Evolutionary conservation across 2,113 vertebrate genomes (phyloP).

Genomic region (Craseonycteris thonglongyai): DNA sequence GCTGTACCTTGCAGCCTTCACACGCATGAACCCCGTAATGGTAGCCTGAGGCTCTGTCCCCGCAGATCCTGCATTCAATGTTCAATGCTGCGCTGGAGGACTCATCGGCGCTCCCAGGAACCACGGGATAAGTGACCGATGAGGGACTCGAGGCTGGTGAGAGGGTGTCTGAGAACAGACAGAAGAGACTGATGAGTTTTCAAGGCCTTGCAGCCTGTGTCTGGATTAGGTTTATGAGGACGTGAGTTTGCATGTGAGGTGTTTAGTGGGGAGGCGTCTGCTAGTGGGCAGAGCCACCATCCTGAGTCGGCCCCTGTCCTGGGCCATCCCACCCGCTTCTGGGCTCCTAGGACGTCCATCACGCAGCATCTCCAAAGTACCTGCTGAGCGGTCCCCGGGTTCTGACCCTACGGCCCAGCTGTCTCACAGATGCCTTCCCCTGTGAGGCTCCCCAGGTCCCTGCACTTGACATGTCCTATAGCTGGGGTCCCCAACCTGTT

Average conservation of each 20-base stretch:
- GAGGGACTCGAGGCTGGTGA: slow-evolving; percentile 94
- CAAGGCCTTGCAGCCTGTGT: fast-evolving
- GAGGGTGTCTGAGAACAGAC: slow-evolving; percentile 83
- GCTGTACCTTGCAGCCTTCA: slow-evolving; percentile 96
- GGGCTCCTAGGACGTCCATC: fast-evolving
- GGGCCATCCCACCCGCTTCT: background rate
- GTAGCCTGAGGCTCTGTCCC: slow-evolving; percentile 96
- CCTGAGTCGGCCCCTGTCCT: background rate
- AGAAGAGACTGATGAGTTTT: slow-evolving; percentile 23
- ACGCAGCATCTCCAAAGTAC: fast-evolving
- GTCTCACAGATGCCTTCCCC: too few species aligned
- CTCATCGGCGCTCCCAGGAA: slow-evolving; percentile 78
- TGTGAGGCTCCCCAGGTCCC: fast-evolving
- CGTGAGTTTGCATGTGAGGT: fast-evolving
- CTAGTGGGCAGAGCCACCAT: fast-evolving
- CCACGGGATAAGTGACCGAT: slow-evolving; percentile 77
- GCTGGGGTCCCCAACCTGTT: too few species aligned
- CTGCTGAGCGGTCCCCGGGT: background rate
- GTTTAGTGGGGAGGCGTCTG: fast-evolving
- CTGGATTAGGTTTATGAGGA: fast-evolving
- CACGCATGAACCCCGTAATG: slow-evolving; percentile 99
- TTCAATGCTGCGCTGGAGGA: slow-evolving; percentile 78
- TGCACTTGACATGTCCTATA: fast-evolving
- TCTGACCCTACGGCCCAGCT: fast-evolving
- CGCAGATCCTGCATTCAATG: slow-evolving; percentile 94